phyloP scores from a whole-genome alignment of 2,113 vertebrate genomes.

The Acinonyx jubatus region DNA sequence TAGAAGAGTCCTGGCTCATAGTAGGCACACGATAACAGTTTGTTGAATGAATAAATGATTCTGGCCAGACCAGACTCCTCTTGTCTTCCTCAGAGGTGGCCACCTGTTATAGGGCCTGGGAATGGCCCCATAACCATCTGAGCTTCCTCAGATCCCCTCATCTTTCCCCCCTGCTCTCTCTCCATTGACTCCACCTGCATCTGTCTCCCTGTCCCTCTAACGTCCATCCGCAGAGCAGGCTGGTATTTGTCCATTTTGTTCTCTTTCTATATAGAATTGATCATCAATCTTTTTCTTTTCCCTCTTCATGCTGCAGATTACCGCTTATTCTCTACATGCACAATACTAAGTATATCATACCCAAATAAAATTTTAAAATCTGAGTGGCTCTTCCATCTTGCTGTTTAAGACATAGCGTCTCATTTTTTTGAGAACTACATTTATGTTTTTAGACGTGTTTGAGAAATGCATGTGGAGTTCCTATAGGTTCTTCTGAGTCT shows the following conservation, averaged over 20 bases:
- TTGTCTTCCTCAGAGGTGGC: background rate
- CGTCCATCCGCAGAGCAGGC: slow-evolving; percentile 58
- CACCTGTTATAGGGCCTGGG: background rate
- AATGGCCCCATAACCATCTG: background rate
- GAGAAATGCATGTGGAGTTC: background rate
- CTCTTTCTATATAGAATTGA: slow-evolving; percentile 69
- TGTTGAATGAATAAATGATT: slow-evolving; percentile 4
- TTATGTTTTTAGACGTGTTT: background rate
- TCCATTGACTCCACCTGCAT: background rate
- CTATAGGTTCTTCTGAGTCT: background rate
- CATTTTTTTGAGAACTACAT: background rate
- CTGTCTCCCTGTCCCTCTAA: background rate
- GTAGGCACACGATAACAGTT: background rate
- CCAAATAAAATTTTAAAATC: slow-evolving; percentile 16
- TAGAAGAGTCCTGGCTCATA: background rate
- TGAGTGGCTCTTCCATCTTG: background rate
- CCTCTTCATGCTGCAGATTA: slow-evolving; percentile 69
- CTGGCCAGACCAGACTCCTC: background rate
- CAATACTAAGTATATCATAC: background rate
- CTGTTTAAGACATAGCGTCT: background rate
- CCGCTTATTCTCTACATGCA: slow-evolving; percentile 38
- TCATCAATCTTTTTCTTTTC: slow-evolving; percentile 69
- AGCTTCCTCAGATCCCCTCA: background rate
- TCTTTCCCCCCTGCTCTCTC: background rate
- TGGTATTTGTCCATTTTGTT: slow-evolving; percentile 80